Conservation (phyloP, 2,888 invertebrate species). For the Eupithecia inturbata region DNA sequence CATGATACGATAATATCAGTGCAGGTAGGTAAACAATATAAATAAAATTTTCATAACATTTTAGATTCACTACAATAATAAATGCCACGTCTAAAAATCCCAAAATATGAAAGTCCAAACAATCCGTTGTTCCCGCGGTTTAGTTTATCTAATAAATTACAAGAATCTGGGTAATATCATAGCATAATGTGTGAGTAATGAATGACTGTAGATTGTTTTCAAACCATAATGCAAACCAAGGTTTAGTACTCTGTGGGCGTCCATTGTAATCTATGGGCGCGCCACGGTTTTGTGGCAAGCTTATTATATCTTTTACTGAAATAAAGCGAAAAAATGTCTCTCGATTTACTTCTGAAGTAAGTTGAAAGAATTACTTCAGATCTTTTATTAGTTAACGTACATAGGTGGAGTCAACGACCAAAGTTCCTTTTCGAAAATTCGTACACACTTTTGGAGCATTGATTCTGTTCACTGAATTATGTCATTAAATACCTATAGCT, state of each 20-base stretch:
- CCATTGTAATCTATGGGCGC: constrained; percentile 40
- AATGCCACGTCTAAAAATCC: constrained; percentile 14
- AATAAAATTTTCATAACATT: constrained; percentile 2
- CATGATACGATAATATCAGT: neutral
- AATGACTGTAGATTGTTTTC: constrained; percentile 64
- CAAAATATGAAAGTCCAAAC: constrained; percentile 56
- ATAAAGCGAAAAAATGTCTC: neutral
- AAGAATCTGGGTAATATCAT: constrained; percentile 73
- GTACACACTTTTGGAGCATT: too few species aligned
- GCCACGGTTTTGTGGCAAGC: constrained; percentile 1
- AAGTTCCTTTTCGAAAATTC: neutral
- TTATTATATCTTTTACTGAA: neutral
- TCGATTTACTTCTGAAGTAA: neutral
- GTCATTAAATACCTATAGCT: neutral
- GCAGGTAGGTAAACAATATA: neutral
- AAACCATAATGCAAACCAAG: constrained; percentile 37
- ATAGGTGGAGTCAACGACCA: neutral
- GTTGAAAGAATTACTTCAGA: neutral
- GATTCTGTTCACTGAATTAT: too few species aligned
- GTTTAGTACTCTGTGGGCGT: constrained; percentile 44
- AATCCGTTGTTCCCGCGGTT: constrained; percentile 48
- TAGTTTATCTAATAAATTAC: constrained; percentile 70
- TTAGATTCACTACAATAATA: constrained; percentile 1
- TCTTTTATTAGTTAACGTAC: neutral
- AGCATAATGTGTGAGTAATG: constrained; percentile 63